These are phyloP conservation scores for Hololepta plana DNA, from an alignment of 2,888 invertebrate species.

Conservation along the genomic window DNA sequence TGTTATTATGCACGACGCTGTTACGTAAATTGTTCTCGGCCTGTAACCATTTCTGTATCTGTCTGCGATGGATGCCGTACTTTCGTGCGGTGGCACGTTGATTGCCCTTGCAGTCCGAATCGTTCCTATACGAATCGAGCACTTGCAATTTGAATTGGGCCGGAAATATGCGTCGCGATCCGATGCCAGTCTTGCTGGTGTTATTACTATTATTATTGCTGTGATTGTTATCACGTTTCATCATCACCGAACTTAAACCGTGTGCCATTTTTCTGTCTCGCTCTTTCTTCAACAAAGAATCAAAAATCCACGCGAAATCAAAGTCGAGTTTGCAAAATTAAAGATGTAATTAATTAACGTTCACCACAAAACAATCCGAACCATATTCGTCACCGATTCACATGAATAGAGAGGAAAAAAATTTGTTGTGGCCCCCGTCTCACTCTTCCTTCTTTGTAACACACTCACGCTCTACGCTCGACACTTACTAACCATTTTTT, in stretches of 20 bases:
- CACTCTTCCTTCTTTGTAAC: no score
- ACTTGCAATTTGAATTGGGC: slow-evolving; percentile 81
- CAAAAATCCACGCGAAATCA: no score
- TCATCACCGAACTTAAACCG: slow-evolving; percentile 35
- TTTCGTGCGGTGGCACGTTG: slow-evolving; percentile 80
- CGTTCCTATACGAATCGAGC: slow-evolving; percentile 69
- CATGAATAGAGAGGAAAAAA: no score
- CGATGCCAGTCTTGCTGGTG: slow-evolving; percentile 35
- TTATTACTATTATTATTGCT: slow-evolving; percentile 7
- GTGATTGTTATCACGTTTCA: slow-evolving; percentile 24
- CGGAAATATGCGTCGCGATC: slow-evolving; percentile 73
- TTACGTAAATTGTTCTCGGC: slow-evolving; percentile 63
- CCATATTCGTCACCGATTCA: no score
- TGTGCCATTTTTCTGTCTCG: no score
- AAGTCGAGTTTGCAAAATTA: no score
- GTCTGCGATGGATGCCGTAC: slow-evolving; percentile 75
- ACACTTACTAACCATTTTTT: no score
- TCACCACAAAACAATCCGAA: no score
- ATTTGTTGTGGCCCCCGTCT: no score
- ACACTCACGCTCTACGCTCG: no score
- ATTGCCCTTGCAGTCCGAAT: slow-evolving; percentile 76
- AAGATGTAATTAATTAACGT: no score
- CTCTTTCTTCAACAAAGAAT: no score
- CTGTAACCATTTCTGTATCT: slow-evolving; percentile 86
- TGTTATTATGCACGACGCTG: slow-evolving; percentile 30